A percentile compares a stretch with the other conserved stretches of the same genome.
These are phyloP conservation scores for Propithecus perrieri DNA, from an alignment of 2,797 vertebrate species.

Conservation along the genomic window DNA sequence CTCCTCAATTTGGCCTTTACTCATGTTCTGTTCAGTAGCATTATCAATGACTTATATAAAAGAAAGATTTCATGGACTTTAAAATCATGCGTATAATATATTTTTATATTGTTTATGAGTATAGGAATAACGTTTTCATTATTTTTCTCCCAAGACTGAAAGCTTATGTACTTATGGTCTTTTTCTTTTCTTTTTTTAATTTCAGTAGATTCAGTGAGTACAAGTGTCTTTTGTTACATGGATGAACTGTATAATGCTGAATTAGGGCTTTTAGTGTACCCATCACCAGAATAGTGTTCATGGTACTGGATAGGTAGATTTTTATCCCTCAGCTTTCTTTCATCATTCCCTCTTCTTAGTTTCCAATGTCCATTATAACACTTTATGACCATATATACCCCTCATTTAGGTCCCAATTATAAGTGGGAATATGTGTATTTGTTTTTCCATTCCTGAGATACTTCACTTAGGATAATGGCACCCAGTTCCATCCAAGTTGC, in stretches of 20 bases:
- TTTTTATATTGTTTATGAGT: neutral
- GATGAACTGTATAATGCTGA: neutral
- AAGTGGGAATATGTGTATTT: neutral
- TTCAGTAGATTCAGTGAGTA: neutral
- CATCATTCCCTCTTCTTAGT: neutral
- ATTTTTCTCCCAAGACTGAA: neutral
- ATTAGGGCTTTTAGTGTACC: neutral
- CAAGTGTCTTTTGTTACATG: neutral
- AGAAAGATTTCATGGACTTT: neutral
- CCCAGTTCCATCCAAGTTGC: neutral
- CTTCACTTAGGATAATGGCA: neutral
- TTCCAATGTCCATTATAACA: neutral
- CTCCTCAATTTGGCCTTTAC: neutral
- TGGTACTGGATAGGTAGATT: neutral
- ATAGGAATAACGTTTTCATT: neutral
- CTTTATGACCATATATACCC: neutral
- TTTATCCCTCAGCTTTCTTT: neutral
- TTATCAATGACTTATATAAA: neutral
- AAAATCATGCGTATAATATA: neutral
- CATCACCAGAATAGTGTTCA: neutral
- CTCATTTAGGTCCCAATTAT: neutral
- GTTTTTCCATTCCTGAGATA: neutral
- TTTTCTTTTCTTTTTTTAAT: neutral
- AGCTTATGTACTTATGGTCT: neutral
- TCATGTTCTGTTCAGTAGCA: neutral